phyloP scores from a whole-genome alignment of 2,888 invertebrate species.

The Electrophaes corylata region DNA sequence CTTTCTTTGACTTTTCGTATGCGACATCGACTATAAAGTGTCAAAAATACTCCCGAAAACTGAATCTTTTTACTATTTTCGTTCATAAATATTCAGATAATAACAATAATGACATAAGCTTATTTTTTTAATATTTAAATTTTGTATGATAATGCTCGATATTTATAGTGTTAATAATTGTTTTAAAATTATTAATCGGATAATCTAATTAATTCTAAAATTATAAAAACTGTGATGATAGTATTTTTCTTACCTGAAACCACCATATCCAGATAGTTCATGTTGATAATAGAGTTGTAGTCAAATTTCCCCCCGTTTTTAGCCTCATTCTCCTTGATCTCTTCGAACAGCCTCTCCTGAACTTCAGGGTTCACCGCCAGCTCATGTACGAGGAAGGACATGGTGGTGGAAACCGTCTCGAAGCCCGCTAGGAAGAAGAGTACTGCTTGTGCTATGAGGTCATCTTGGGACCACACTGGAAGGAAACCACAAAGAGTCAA shows the following conservation, averaged over 20 bases:
- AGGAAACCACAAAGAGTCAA: background rate
- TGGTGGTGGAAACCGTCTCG: conserved; percentile 72
- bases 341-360: conserved; percentile 80
- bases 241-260: conserved; percentile 73
- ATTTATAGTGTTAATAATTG: too few species aligned
- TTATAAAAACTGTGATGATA: too few species aligned
- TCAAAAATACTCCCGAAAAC: too few species aligned
- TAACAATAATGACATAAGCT: too few species aligned
- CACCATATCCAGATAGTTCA: conserved; percentile 86
- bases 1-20: too few species aligned
- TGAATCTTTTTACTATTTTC: too few species aligned
- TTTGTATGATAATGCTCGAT: too few species aligned
- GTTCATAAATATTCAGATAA: too few species aligned
- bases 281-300: conserved; percentile 78
- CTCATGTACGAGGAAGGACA: conserved; percentile 83
- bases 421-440: conserved; percentile 85
- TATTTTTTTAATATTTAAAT: too few species aligned
- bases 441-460: conserved; percentile 76
- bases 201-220: too few species aligned
- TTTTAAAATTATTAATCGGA: too few species aligned
- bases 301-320: conserved; percentile 69
- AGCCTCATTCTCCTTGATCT: conserved; percentile 76
- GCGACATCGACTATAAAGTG: too few species aligned
- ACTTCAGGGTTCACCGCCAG: conserved; percentile 83
- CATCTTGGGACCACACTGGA: conserved; percentile 65